Evolutionary conservation across 2,888 invertebrate species (phyloP).

Genomic region (Ryuthela nishihirai): DNA sequence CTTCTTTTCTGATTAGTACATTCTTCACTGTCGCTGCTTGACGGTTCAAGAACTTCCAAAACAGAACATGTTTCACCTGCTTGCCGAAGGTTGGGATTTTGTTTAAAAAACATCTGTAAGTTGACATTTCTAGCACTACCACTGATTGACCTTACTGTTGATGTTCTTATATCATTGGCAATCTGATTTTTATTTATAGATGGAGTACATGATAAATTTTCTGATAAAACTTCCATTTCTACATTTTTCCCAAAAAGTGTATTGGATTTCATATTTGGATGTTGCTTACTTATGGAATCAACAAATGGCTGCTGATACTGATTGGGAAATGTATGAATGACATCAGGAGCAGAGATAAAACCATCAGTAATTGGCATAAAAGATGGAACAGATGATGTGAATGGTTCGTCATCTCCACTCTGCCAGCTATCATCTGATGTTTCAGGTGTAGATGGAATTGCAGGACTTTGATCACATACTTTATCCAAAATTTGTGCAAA

Average conservation of each 20-base stretch:
- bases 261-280: neutral
- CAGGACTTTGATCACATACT: constrained; percentile 24
- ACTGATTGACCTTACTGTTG: neutral
- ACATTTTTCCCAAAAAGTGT: neutral
- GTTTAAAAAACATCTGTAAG: constrained; percentile 33
- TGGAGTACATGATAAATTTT: neutral
- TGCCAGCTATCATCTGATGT: constrained; percentile 28
- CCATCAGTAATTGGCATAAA: constrained; percentile 4
- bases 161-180: neutral
- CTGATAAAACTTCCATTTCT: constrained; percentile 6
- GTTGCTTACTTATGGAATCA: constrained; percentile 15
- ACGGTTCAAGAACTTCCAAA: constrained; percentile 47
- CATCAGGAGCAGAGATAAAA: constrained; percentile 32
- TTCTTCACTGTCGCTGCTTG: constrained; percentile 45
- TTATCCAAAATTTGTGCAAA: constrained; percentile 28
- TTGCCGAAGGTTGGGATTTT: constrained; percentile 35
- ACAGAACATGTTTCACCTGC: constrained; percentile 43
- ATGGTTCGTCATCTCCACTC: constrained; percentile 18
- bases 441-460: constrained; percentile 30
- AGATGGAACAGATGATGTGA: neutral
- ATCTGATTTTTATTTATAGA: neutral
- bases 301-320: constrained; percentile 19
- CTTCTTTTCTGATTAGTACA: constrained; percentile 16
- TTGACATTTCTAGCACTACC: constrained; percentile 27
- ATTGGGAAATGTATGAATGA: constrained; percentile 24